Percentiles rank a stretch among this genome's conserved stretches.
Evolutionary conservation across 2,888 invertebrate genomes (phyloP).

Genomic region (Epirrhoe alternata): DNA sequence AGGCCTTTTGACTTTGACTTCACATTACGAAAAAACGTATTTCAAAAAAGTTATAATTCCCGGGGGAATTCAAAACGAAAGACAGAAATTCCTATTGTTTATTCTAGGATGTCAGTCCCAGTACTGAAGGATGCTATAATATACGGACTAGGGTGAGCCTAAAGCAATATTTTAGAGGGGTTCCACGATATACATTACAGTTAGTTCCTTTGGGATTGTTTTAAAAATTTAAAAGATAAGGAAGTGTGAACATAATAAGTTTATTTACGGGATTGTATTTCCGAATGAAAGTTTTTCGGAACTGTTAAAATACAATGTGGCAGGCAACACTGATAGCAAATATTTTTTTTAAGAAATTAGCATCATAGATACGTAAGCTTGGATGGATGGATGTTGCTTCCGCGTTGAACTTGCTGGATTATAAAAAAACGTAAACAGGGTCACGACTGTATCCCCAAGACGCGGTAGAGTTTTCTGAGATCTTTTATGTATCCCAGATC

Average conservation of each 20-base stretch:
- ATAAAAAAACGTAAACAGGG: neutral
- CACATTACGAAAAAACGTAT: too few relatives aligned
- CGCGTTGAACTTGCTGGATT: neutral
- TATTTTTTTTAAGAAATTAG: too few relatives aligned
- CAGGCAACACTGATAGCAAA: neutral
- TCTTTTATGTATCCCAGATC: too few relatives aligned
- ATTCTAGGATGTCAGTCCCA: neutral
- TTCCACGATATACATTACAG: slow-evolving; percentile 26
- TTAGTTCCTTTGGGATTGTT: slow-evolving; percentile 28
- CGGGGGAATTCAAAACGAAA: too few relatives aligned
- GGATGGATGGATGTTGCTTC: too few relatives aligned
- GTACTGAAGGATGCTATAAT: neutral
- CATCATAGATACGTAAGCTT: too few relatives aligned
- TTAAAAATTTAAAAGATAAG: slow-evolving; percentile 21
- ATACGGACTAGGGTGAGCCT: slow-evolving; percentile 2
- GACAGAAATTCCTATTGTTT: neutral
- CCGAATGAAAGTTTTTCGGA: neutral
- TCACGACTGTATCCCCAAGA: too few relatives aligned
- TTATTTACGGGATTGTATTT: neutral
- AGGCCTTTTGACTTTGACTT: too few relatives aligned
- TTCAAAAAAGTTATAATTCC: too few relatives aligned
- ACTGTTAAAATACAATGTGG: neutral
- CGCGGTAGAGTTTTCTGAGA: too few relatives aligned
- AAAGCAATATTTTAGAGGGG: slow-evolving; percentile 22
- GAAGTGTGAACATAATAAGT: slow-evolving; percentile 14